Percentiles rank a stretch among this genome's conserved stretches.
These are phyloP conservation scores for Hesperophylax magnus DNA, from an alignment of 1,140 invertebrate species.

Conservation along the genomic window DNA sequence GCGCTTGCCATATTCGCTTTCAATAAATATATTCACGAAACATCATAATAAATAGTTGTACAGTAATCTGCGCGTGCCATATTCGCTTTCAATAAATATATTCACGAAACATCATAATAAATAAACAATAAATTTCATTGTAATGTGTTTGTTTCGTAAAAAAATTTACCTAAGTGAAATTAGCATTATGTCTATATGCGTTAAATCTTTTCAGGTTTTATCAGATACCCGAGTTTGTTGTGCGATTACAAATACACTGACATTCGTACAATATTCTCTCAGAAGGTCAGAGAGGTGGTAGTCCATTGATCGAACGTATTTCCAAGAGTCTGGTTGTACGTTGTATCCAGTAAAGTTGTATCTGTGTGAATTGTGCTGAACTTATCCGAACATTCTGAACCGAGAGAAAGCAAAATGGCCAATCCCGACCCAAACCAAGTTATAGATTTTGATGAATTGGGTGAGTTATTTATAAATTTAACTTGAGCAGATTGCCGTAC, in stretches of 20 bases:
- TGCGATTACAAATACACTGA: background rate
- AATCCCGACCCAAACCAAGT: slow-evolving; percentile 23
- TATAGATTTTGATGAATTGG: slow-evolving; percentile 41
- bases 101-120: no score
- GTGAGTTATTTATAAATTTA: slow-evolving; percentile 45
- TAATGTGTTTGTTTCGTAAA: no score
- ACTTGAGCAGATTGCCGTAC: background rate
- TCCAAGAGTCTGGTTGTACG: slow-evolving; percentile 4
- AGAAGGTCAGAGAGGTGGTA: background rate
- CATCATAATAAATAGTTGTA: no score
- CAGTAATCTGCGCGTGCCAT: no score
- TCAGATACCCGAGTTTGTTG: no score
- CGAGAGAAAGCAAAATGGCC: background rate
- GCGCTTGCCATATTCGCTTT: no score
- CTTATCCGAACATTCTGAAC: background rate
- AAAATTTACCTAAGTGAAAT: no score
- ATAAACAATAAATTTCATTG: no score
- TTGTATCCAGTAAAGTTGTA: background rate
- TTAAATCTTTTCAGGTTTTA: no score
- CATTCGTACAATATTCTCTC: background rate
- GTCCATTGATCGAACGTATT: slow-evolving; percentile 5
- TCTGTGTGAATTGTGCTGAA: background rate
- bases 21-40: no score
- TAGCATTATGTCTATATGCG: no score
- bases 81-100: no score